Percentiles rank a stretch among this genome's conserved stretches.
Conservation (phyloP, 2,888 invertebrate genomes). For the Dioctria linearis region DNA sequence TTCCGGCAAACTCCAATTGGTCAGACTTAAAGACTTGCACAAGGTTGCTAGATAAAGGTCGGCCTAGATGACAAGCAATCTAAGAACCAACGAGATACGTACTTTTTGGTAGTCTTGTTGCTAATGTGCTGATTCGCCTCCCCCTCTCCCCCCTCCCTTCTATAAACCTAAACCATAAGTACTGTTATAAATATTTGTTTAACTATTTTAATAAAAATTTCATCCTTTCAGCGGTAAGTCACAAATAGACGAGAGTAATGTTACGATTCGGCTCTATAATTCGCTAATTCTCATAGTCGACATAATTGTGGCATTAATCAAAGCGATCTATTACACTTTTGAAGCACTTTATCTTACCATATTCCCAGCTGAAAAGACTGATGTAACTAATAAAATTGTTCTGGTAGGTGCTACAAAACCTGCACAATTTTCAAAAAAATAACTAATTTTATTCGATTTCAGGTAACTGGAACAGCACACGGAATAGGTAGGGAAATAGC, state of each 20-base stretch:
- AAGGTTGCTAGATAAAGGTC: no score
- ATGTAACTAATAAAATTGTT: slow-evolving; percentile 81
- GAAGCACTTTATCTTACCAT: slow-evolving; percentile 75
- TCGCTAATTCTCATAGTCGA: slow-evolving; percentile 64
- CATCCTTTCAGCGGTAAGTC: background rate
- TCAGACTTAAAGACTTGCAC: no score
- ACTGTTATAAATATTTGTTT: no score
- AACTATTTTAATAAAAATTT: no score
- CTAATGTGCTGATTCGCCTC: no score
- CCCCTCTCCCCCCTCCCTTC: no score
- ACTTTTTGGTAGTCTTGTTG: no score
- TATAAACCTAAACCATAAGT: no score
- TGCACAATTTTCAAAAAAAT: slow-evolving; percentile 62
- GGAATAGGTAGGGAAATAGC: slow-evolving; percentile 88
- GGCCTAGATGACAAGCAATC: no score
- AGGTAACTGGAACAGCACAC: slow-evolving; percentile 89
- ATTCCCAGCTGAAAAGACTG: slow-evolving; percentile 76
- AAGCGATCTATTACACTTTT: slow-evolving; percentile 64
- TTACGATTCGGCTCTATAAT: slow-evolving; percentile 60
- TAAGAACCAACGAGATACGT: no score
- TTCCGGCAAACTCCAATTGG: no score
- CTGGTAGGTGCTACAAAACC: slow-evolving; percentile 72
- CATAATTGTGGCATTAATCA: slow-evolving; percentile 63
- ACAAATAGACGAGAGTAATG: slow-evolving; percentile 48
- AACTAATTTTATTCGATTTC: slow-evolving; percentile 33